A percentile compares a stretch with the other conserved stretches of the same genome.
Evolutionary conservation across 92 coral and sea anemone genomes (phyloP).

Genomic region (Parazoanthus swiftii): DNA sequence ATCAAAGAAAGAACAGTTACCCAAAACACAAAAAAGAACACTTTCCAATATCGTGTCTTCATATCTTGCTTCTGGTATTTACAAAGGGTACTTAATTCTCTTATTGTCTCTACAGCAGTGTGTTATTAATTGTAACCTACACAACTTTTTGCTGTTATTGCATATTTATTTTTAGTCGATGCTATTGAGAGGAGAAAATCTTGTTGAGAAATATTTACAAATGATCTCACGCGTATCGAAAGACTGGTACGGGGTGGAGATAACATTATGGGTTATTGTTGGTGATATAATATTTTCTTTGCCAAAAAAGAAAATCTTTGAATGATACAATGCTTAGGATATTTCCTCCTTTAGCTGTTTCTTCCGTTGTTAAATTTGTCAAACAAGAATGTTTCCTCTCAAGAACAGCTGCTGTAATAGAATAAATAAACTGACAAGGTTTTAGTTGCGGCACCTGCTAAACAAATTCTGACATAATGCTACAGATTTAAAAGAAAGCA

Average conservation of each 20-base stretch:
- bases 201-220: neutral
- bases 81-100: neutral
- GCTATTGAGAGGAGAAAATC: neutral
- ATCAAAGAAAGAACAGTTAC: neutral
- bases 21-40: neutral
- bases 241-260: neutral
- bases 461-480: slow-evolving; percentile 26
- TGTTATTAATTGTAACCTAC: neutral
- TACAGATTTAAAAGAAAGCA: neutral
- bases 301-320: neutral
- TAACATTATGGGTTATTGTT: neutral
- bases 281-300: neutral
- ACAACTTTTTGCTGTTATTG: neutral
- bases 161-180: slow-evolving; percentile 29
- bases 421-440: neutral
- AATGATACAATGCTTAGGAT: neutral
- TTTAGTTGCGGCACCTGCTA: slow-evolving; percentile 11
- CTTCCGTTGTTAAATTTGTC: neutral
- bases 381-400: neutral
- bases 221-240: slow-evolving; percentile 6
- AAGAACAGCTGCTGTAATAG: neutral
- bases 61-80: neutral
- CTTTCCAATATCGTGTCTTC: neutral
- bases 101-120: neutral
- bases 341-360: neutral